These are phyloP conservation scores for Galerucella calmariensis DNA, from an alignment of 2,888 invertebrate species.

Conservation along the genomic window DNA sequence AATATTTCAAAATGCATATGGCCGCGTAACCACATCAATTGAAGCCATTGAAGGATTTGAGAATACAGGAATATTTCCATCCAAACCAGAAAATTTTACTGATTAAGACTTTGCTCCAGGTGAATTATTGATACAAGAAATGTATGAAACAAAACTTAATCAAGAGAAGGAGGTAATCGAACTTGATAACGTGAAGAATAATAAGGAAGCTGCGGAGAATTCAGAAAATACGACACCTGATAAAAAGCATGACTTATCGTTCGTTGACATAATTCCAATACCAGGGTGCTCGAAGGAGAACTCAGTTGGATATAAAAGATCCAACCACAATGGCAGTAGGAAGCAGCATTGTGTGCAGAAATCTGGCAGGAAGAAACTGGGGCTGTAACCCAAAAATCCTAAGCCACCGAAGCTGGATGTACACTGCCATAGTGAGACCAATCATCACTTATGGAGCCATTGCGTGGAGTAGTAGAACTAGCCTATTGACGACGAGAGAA, in stretches of 20 bases:
- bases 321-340: conserved; percentile 5
- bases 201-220: conserved; percentile 2
- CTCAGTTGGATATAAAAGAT: conserved; percentile 10
- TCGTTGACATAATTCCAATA: conserved; percentile 11
- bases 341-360: not conserved
- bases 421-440: too few relatives aligned
- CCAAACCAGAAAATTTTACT: conserved; percentile 24
- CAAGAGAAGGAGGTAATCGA: conserved; percentile 7
- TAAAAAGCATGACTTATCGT: not conserved
- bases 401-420: too few relatives aligned
- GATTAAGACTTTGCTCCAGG: conserved; percentile 27
- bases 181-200: conserved; percentile 15
- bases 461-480: too few relatives aligned
- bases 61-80: conserved; percentile 27
- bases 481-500: too few relatives aligned
- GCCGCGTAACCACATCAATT: not conserved
- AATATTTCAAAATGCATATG: conserved; percentile 6
- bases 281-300: not conserved
- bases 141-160: not conserved
- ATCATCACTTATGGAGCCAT: too few relatives aligned
- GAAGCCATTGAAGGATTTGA: conserved; percentile 20
- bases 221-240: not conserved
- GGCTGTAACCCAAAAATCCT: too few relatives aligned
- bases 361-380: too few relatives aligned
- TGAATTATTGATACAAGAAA: conserved; percentile 24